Percentiles rank a stretch among this genome's conserved stretches.
Evolutionary conservation across 2,113 vertebrate genomes (phyloP).

Genomic region (Jacana jacana): DNA sequence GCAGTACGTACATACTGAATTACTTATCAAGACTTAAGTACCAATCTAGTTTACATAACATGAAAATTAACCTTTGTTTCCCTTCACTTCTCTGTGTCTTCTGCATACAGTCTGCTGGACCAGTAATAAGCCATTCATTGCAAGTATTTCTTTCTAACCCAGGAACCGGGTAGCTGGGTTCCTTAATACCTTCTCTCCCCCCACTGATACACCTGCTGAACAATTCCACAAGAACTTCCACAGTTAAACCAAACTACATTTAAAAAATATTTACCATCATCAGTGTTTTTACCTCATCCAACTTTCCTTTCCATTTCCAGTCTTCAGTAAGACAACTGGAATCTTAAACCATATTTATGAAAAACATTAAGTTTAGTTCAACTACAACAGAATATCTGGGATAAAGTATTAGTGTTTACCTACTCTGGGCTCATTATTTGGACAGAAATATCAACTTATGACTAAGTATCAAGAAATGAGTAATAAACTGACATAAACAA

Average conservation of each 20-base stretch:
- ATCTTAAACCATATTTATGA: background rate
- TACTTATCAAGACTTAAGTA: background rate
- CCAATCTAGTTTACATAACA: background rate
- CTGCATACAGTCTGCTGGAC: background rate
- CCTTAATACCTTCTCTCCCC: background rate
- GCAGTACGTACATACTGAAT: background rate
- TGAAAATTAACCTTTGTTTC: background rate
- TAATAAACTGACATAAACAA: constrained; percentile 34
- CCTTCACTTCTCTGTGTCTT: background rate
- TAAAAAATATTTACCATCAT: background rate
- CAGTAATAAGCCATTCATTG: background rate
- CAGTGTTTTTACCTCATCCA: background rate
- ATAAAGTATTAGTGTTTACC: background rate
- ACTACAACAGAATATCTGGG: background rate
- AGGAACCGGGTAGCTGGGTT: background rate
- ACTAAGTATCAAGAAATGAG: constrained; percentile 5
- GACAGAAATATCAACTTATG: background rate
- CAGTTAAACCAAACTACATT: background rate
- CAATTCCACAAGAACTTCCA: background rate
- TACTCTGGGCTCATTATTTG: background rate
- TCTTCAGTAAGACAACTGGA: background rate
- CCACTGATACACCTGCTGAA: background rate
- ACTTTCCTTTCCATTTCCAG: background rate
- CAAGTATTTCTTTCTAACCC: background rate
- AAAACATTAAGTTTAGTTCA: background rate